Percentiles rank a stretch among this genome's conserved stretches.
Evolutionary conservation across 2,113 vertebrate genomes (phyloP).

Genomic region (Platycercus adscitus): DNA sequence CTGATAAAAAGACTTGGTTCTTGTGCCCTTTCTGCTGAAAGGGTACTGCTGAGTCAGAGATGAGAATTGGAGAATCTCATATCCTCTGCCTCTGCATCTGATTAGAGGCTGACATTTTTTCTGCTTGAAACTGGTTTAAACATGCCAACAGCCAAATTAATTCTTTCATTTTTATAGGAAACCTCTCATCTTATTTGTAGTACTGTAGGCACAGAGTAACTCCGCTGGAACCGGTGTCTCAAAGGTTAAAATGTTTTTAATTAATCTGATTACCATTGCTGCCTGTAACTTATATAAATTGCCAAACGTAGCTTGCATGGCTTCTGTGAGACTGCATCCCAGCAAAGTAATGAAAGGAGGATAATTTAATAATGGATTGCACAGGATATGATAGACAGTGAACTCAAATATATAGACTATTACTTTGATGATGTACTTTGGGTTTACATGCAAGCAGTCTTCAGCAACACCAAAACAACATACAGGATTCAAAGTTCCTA

Average conservation of each 20-base stretch:
- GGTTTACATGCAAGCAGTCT: not conserved
- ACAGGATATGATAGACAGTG: not conserved
- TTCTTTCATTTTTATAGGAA: not conserved
- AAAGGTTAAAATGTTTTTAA: not conserved
- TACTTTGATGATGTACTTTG: not conserved
- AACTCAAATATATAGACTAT: not conserved
- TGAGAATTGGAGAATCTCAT: not conserved
- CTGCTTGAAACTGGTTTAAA: not conserved
- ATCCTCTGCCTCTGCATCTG: not conserved
- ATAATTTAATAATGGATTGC: not conserved
- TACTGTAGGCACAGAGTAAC: not conserved
- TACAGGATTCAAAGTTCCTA: not conserved
- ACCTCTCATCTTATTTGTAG: not conserved
- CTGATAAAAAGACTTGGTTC: not conserved
- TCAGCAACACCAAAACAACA: not conserved
- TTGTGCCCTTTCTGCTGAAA: not conserved
- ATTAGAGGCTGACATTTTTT: not conserved
- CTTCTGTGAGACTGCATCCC: not conserved
- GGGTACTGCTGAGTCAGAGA: not conserved
- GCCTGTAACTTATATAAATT: not conserved
- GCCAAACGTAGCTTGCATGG: not conserved
- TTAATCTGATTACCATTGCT: not conserved
- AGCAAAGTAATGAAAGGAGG: not conserved
- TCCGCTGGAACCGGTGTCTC: not conserved
- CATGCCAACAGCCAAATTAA: not conserved